Conservation (phyloP, 1,140 invertebrate genomes). For the Chlorops oryzae region DNA sequence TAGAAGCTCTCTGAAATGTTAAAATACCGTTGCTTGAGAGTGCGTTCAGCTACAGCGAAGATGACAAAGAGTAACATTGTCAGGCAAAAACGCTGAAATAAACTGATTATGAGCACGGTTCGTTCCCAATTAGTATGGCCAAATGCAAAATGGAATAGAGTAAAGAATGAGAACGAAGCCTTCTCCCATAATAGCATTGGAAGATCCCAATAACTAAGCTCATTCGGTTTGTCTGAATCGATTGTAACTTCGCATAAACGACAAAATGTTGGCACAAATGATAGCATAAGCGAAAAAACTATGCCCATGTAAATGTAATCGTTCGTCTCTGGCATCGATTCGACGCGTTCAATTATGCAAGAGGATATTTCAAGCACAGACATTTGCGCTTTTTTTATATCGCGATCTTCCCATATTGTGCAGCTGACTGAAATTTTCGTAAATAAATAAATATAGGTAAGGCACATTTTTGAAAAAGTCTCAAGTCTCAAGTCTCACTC, state of each 20-base stretch:
- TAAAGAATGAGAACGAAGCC: conserved; percentile 38
- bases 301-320: conserved; percentile 75
- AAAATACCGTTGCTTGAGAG: conserved; percentile 78
- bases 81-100: conserved; percentile 59
- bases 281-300: conserved; percentile 53
- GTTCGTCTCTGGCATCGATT: conserved; percentile 70
- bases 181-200: conserved; percentile 48
- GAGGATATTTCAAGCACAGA: conserved; percentile 91
- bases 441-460: conserved; percentile 8
- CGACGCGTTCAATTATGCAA: conserved; percentile 83
- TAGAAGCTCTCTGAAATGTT: not conserved
- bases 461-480: conserved; percentile 3
- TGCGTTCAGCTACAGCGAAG: conserved; percentile 88
- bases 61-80: conserved; percentile 83
- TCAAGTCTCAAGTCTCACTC: conserved; percentile 24
- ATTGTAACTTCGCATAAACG: conserved; percentile 50
- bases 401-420: conserved; percentile 85
- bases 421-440: conserved; percentile 67
- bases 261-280: conserved; percentile 55
- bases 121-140: conserved; percentile 42
- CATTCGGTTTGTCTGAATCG: conserved; percentile 34
- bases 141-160: conserved; percentile 38
- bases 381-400: conserved; percentile 86
- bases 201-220: conserved; percentile 43
- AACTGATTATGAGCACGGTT: conserved; percentile 36